Percentiles rank a stretch among this genome's conserved stretches.
Evolutionary conservation across 2,113 vertebrate genomes (phyloP).

Genomic region (Podilymbus podiceps): DNA sequence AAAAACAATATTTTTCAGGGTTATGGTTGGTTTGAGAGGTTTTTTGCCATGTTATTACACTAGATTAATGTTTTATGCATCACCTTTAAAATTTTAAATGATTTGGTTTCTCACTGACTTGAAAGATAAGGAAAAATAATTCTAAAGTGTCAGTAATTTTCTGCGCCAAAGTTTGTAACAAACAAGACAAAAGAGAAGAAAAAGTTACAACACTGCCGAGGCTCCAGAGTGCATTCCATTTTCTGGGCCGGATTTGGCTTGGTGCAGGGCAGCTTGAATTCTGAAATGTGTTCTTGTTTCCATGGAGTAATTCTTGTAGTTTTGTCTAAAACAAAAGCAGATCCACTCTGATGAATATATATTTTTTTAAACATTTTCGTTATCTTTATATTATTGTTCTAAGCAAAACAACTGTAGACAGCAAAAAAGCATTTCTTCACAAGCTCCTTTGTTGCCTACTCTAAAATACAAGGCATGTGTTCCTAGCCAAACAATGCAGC

Average conservation of each 20-base stretch:
- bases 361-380: background rate
- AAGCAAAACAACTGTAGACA: constrained; percentile 1
- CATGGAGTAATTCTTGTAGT: constrained; percentile 99
- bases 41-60: background rate
- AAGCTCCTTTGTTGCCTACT: constrained; percentile 32
- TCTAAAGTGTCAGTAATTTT: constrained; percentile 32
- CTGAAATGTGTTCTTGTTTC: constrained; percentile 98
- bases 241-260: constrained; percentile 80
- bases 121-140: constrained; percentile 32
- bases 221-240: constrained; percentile 77
- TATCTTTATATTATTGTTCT: background rate
- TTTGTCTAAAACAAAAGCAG: constrained; percentile 83
- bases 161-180: constrained; percentile 34
- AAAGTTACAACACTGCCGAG: constrained; percentile 41
- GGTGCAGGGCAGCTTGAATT: constrained; percentile 93
- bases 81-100: constrained; percentile 18
- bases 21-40: background rate
- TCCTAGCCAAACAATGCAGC: constrained; percentile 22
- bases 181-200: constrained; percentile 35
- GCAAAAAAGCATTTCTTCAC: background rate
- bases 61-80: constrained; percentile 7
- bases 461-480: constrained; percentile 41
- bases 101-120: constrained; percentile 41
- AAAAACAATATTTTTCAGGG: background rate
- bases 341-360: constrained; percentile 8